Evolutionary conservation across 2,888 invertebrate species (phyloP), one percentile per base, ranked within the genome.

Genomic region (Napeogenes sylphis): DNA sequence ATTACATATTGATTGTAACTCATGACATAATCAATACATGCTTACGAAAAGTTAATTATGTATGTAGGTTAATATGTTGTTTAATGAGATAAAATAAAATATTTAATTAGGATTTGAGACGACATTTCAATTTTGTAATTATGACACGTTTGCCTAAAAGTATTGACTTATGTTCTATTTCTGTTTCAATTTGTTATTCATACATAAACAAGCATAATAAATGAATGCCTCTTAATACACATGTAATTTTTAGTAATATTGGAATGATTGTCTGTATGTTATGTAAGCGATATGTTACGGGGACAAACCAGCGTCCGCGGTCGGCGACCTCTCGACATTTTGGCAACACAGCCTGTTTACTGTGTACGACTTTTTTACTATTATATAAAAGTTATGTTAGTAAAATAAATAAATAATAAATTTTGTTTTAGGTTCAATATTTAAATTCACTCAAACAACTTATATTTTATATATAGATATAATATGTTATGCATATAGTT

Each of bases 251-350:
- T 51, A 51, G 30, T 30, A 2, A 30, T 51, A 21, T n/a, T 47
- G 47, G 47, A 21, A 21, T 47, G 13, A 12, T 42, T 42, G 61
- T 54, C 70, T 68, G 68, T 63, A 65, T 66, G 71, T 81, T 81
- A 80, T 75, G 75, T 78, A 79, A 80, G 73, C 64, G 73, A 69
- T 72, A 68, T 71, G 75, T 78, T 77, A 78, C 75, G 78, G 75
- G 73, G 75, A 77, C 75, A 64, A 70, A 68, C 71, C 73, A 71
- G 69, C 69, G 66, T 64, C 70, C 69, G 61, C 76, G 85, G 82
- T 84, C 83, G 75, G 65, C 64, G 80, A 85, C 79, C 84, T 77
- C 70, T 79, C 68, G 73, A 51, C 75, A 76, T 76, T 82, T 81
- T 81, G 72, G 75, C 72, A 70, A 74, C 61, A 62, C 59, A 62